Base-by-base conservation (phyloP, 2,113 vertebrate genomes). In the Copsychus sechellarum region DNA sequence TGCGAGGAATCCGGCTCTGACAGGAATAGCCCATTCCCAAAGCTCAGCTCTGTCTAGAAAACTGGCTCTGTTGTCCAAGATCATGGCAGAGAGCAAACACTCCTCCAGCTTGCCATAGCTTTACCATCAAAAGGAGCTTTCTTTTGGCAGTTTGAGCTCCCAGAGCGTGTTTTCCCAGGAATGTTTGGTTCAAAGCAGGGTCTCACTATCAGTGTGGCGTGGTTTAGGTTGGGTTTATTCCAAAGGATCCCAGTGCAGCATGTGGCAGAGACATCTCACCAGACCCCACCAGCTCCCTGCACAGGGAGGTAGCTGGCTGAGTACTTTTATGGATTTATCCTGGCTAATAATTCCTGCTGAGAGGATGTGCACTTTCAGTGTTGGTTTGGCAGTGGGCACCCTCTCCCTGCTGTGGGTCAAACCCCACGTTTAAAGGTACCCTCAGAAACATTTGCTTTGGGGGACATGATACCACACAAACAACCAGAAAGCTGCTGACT, bases 11-110 rank as follows among this genome's bases (percentile, higher is more conserved):
- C 94, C 19, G 34, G 26, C 70, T 57, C 90, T 31, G 85, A 87
- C 87, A 94, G 94, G 83, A 97, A 73, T 5, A 92, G 84, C 78
- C 0, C 0, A 95, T 91, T 95, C 94, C 95, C 96, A 96, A 91
- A 95, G 95, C 91, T 92, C 89, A 31, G 66, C 87, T 91, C 81
- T 91, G 91, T 90, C 95, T 91, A 85, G 78, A 95, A 87, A 95
- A 90, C 83, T 26, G 57, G 53, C 86, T 95, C 65, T 57, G 2
- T 90, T 94, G 81, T 40, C 76, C 2, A 2, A 69, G 92, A 89
- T 87, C 60, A 87, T 81, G 89, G 95, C 43, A 76, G 89, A 92
- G 65, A 72, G 73, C 70, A 95, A 90, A 90, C 78, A 69, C 87
- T 88, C 42, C 42, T 88, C 43, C 78, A 31, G 81, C 79, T 94